Percentiles rank a stretch among this genome's conserved stretches.
These are phyloP conservation scores for Paramuricea clavata DNA, from an alignment of 92 coral and sea anemone species.

Conservation along the genomic window DNA sequence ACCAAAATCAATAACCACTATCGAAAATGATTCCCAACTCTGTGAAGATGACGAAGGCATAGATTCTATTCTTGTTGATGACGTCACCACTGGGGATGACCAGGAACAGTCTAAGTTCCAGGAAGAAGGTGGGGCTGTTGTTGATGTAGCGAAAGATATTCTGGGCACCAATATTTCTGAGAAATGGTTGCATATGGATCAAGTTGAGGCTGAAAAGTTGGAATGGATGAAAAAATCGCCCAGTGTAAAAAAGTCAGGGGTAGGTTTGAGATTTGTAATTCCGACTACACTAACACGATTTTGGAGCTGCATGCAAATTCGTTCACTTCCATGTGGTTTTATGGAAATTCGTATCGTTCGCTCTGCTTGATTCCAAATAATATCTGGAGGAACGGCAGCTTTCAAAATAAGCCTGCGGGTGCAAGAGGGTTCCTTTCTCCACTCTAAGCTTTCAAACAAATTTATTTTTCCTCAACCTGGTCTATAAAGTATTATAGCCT, in stretches of 20 bases:
- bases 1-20: background rate
- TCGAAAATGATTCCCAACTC: slow-evolving; percentile 7
- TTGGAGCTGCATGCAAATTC: background rate
- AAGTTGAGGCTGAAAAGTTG: slow-evolving; percentile 83
- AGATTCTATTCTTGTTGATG: slow-evolving; percentile 32
- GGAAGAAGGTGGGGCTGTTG: background rate
- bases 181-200: slow-evolving; percentile 94
- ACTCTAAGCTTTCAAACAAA: no score
- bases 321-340: background rate
- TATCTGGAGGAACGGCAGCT: no score
- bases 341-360: no score
- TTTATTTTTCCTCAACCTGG: no score
- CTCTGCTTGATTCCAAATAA: background rate
- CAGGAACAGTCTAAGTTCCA: background rate
- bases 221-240: slow-evolving; percentile 98
- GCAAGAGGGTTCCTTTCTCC: no score
- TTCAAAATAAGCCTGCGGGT: no score
- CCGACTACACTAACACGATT: no score
- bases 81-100: slow-evolving; percentile 1
- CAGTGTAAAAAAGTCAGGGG: slow-evolving; percentile 80
- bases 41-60: slow-evolving; percentile 26
- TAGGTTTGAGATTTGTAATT: slow-evolving; percentile 7
- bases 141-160: slow-evolving; percentile 58
- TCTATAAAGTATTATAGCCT: no score
- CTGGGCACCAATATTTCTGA: slow-evolving; percentile 50